A percentile compares a stretch with the other conserved stretches of the same genome.
These are phyloP conservation scores for Glaucidium brasilianum DNA, from an alignment of 2,113 vertebrate genomes.

Conservation along the genomic window DNA sequence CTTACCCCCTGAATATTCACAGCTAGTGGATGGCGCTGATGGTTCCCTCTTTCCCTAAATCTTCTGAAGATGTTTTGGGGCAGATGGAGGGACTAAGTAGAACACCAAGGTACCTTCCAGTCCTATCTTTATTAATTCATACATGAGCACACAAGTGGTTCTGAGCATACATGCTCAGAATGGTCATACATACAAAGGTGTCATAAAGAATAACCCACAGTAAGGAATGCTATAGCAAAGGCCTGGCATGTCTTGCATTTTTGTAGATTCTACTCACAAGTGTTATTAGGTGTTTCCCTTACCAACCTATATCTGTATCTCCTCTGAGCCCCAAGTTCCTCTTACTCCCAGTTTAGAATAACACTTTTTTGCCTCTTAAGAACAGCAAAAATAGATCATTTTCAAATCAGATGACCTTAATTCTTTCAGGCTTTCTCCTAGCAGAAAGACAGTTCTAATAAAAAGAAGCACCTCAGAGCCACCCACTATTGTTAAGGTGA, in stretches of 20 bases:
- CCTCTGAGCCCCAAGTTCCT: background rate
- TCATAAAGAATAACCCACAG: background rate
- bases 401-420: background rate
- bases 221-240: background rate
- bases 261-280: background rate
- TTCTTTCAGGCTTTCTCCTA: background rate
- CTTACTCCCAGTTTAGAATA: background rate
- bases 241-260: background rate
- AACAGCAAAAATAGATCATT: background rate
- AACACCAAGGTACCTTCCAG: background rate
- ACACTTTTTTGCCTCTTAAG: background rate
- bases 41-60: background rate
- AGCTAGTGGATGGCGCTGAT: background rate
- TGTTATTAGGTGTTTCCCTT: background rate
- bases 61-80: background rate
- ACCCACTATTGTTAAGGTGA: background rate
- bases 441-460: background rate
- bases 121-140: background rate
- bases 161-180: background rate
- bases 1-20: background rate
- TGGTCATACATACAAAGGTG: too few species aligned
- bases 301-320: background rate
- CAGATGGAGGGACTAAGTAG: background rate
- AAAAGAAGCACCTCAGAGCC: background rate
- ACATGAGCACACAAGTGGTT: background rate